A percentile compares a stretch with the other conserved stretches of the same genome.
phyloP scores from a whole-genome alignment of 2,888 invertebrate genomes.

The Abrostola triplasia region DNA sequence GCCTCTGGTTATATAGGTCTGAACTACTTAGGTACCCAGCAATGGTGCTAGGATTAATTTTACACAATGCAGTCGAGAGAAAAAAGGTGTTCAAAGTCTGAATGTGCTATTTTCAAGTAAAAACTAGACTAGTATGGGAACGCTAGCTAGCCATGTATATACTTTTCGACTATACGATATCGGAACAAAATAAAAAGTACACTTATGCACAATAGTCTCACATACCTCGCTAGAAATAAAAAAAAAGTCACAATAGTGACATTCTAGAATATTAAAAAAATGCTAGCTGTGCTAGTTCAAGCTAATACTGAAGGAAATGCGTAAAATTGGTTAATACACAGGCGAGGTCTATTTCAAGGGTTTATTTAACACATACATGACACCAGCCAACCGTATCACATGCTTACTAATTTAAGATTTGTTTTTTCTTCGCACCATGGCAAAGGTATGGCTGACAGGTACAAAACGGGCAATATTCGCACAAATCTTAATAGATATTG shows the following conservation, averaged over 20 bases:
- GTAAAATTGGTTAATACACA: not conserved
- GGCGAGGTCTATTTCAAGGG: not conserved
- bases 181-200: not conserved
- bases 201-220: conserved; percentile 5
- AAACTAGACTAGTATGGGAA: conserved; percentile 2
- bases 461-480: conserved; percentile 53
- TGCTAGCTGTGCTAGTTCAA: not conserved
- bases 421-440: conserved; percentile 30
- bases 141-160: conserved; percentile 3
- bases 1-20: too few species aligned
- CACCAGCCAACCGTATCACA: not conserved
- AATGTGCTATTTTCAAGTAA: not conserved
- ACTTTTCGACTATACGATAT: not conserved
- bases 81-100: conserved; percentile 2
- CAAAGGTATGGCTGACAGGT: conserved; percentile 18
- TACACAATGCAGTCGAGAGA: not conserved
- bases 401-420: conserved; percentile 3
- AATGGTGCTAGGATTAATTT: conserved; percentile 5
- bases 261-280: not conserved
- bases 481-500: conserved; percentile 55
- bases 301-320: not conserved
- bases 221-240: not conserved
- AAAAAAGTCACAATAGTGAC: not conserved
- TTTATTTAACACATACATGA: not conserved
- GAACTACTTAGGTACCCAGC: not conserved